phyloP scores from a whole-genome alignment of 2,113 vertebrate genomes.

The Cynoglossus semilaevis region DNA sequence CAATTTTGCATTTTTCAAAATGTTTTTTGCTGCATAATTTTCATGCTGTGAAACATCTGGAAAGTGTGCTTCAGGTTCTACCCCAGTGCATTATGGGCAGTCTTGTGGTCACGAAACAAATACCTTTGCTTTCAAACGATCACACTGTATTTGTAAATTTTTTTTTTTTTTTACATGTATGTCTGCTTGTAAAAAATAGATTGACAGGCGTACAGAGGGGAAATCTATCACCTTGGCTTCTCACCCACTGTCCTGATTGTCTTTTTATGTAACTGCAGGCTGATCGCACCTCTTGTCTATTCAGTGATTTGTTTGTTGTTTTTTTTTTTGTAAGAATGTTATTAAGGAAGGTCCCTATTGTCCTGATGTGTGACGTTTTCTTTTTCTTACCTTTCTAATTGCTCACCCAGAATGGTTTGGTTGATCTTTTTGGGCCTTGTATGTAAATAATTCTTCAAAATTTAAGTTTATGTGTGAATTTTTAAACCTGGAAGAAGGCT shows the following conservation, averaged over 20 bases:
- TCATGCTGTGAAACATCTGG: constrained; percentile 2
- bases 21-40: constrained; percentile 16
- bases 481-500: constrained; percentile 52
- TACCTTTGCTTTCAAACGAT: constrained; percentile 10
- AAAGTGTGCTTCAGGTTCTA: constrained; percentile 21
- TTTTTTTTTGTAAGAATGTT: no score
- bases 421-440: constrained; percentile 54
- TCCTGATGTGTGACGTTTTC: constrained; percentile 27
- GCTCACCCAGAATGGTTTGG: constrained; percentile 44
- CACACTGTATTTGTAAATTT: neutral
- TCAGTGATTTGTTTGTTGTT: constrained; percentile 32
- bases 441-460: constrained; percentile 70
- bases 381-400: constrained; percentile 29
- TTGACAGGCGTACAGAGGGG: neutral
- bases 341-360: constrained; percentile 21
- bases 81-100: constrained; percentile 7
- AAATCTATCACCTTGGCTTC: constrained; percentile 18
- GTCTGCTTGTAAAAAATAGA: constrained; percentile 30
- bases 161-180: constrained; percentile 20
- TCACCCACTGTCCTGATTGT: constrained; percentile 8
- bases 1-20: neutral
- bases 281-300: constrained; percentile 10
- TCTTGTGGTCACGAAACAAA: neutral
- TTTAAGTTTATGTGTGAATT: constrained; percentile 63
- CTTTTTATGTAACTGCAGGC: constrained; percentile 31